These are phyloP conservation scores for Actinemys pallida DNA, from an alignment of 2,113 vertebrate species.

Conservation along the genomic window DNA sequence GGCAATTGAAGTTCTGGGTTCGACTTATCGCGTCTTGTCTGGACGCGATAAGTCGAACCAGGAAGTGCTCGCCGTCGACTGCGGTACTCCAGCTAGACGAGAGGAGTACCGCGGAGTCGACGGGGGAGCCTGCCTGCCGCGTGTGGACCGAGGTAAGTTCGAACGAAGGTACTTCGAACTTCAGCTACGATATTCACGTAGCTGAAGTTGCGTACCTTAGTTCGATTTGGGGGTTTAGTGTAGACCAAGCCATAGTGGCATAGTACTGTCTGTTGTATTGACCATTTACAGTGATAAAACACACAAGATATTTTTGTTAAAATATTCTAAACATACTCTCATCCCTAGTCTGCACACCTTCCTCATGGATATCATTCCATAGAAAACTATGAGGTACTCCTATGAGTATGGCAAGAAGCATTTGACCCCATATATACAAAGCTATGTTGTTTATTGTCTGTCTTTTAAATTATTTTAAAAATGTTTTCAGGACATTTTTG, in stretches of 20 bases:
- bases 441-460: accelerated
- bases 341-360: not conserved
- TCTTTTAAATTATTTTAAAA: accelerated
- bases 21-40: too few species aligned
- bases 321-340: accelerated
- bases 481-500: not conserved
- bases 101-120: too few species aligned
- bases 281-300: not conserved
- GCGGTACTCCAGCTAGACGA: too few species aligned
- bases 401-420: not conserved
- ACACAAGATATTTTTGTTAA: not conserved
- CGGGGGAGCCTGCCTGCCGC: too few species aligned
- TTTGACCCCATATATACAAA: not conserved
- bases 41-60: too few species aligned
- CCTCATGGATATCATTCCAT: not conserved
- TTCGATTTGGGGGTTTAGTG: too few species aligned
- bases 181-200: too few species aligned
- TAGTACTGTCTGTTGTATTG: not conserved
- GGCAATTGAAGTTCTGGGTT: too few species aligned
- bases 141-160: too few species aligned
- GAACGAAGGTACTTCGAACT: too few species aligned
- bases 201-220: too few species aligned
- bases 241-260: not conserved
- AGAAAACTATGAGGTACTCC: not conserved
- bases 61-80: too few species aligned